These are phyloP conservation scores for Cryptus armator DNA, from an alignment of 2,888 invertebrate species.

Conservation along the genomic window DNA sequence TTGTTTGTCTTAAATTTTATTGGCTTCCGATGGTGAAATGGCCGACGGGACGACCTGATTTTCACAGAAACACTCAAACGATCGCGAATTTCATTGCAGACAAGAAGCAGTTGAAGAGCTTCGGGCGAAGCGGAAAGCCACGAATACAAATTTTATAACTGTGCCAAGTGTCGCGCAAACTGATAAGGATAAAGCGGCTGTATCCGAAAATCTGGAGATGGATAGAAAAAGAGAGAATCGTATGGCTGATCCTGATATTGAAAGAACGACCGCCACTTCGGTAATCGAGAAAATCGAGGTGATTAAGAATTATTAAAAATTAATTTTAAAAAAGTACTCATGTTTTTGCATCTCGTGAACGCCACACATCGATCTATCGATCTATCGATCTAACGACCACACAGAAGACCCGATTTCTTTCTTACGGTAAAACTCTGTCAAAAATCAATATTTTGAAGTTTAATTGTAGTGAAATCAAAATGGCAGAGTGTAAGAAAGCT, in stretches of 20 bases:
- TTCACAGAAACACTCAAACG: conserved; percentile 61
- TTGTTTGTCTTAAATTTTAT: conserved; percentile 62
- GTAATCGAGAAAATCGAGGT: conserved; percentile 70
- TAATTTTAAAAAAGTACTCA: too few relatives aligned
- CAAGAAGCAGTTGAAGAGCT: conserved; percentile 44
- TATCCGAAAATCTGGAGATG: conserved; percentile 11
- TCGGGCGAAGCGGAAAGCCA: conserved; percentile 31
- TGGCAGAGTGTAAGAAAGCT: too few relatives aligned
- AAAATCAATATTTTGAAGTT: too few relatives aligned
- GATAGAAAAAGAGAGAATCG: conserved; percentile 54
- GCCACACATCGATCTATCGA: too few relatives aligned
- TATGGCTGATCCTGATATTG: conserved; percentile 44
- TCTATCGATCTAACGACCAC: too few relatives aligned
- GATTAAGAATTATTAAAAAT: not conserved
- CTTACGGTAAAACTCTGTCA: too few relatives aligned
- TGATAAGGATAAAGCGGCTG: conserved; percentile 27
- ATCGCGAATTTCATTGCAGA: conserved; percentile 64
- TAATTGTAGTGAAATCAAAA: too few relatives aligned
- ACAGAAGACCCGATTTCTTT: too few relatives aligned
- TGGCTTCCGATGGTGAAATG: conserved; percentile 8
- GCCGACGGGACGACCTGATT: conserved; percentile 53
- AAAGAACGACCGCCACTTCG: conserved; percentile 65
- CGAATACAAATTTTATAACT: conserved; percentile 14
- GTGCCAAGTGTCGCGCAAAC: not conserved
- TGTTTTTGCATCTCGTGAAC: too few relatives aligned